Evolutionary conservation across 2,797 vertebrate genomes (phyloP), one percentile per base, ranked within the genome.

Genomic region (Gila robusta): DNA sequence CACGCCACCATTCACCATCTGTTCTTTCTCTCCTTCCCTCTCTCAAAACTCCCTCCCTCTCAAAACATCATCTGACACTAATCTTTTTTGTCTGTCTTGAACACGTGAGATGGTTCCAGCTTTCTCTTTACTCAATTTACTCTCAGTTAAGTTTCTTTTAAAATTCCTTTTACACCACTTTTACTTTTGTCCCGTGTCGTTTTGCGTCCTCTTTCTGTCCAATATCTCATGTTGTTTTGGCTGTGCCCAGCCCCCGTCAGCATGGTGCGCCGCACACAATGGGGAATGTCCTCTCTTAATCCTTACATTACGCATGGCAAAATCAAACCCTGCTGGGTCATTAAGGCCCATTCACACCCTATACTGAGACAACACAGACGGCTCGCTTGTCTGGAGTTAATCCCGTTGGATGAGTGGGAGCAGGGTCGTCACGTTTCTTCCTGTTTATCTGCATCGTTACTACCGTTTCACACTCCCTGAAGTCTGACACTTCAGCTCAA

Each of bases 291-390:
- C 86, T 87, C 67, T 76, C 72, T 80, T 81, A 88, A 86, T 82
- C 76, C 85, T 77, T 49, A 81, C 76, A 56, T 26, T 66, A 54
- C n/a, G 26, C 35, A 67, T 79, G 28, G 54, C 81, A 49, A 62
- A 82, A 76, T 83, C 59, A 74, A 87, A 83, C 76, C 62, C 47
- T 52, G 71, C 83, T 86, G 86, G 78, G 56, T 86, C 80, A 73
- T 86, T 83, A 83, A 82, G 73, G 71, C 78, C 81, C 71, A 81
- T 88, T 87, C 77, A 88, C 87, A 87, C 85, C 70, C 85, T 54
- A 4, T 32, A 54, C 41, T 72, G 19, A 28, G 21, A 70, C 76
- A 44, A 86, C 35, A 81, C 81, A 74, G 81, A 39, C 76, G 32
- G n/a, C 69, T 71, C 56, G 26, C 67, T 86, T 28, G 56, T 79